Percentiles rank a stretch among this genome's conserved stretches.
phyloP scores from a whole-genome alignment of 2,113 vertebrate genomes.

The Apaloderma vittatum region DNA sequence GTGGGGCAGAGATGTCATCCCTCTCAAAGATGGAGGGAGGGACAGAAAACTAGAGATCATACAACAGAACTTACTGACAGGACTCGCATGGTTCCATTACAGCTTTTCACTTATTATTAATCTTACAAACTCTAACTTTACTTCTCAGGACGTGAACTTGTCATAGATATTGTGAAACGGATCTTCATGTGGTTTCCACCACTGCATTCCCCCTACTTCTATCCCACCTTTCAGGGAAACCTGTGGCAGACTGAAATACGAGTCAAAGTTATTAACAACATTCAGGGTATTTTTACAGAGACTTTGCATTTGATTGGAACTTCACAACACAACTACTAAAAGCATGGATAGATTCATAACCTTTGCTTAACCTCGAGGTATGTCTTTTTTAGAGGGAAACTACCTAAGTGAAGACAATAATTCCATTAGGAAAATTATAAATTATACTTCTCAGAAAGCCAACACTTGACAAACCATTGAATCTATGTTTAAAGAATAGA shows the following conservation, averaged over 20 bases:
- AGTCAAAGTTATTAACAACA: neutral
- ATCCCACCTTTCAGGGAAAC: neutral
- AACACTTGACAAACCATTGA: neutral
- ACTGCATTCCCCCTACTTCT: neutral
- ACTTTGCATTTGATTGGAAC: neutral
- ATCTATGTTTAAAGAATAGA: neutral
- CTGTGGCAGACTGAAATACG: neutral
- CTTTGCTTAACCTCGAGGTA: neutral
- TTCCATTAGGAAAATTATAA: neutral
- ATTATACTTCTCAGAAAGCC: neutral
- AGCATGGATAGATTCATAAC: neutral
- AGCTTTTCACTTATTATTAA: neutral
- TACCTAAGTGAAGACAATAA: neutral
- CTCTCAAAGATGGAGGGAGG: neutral
- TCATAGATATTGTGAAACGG: neutral
- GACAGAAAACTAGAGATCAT: neutral
- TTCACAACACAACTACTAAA: neutral
- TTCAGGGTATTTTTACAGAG: neutral
- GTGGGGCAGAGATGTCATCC: neutral
- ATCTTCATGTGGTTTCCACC: neutral
- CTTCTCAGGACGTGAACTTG: neutral
- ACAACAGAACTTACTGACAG: neutral
- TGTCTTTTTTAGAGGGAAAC: neutral
- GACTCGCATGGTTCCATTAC: neutral
- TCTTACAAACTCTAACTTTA: neutral